Percentiles rank a stretch among this genome's conserved stretches.
Conservation (phyloP, 2,797 vertebrate species). For the Bufotes viridis region DNA sequence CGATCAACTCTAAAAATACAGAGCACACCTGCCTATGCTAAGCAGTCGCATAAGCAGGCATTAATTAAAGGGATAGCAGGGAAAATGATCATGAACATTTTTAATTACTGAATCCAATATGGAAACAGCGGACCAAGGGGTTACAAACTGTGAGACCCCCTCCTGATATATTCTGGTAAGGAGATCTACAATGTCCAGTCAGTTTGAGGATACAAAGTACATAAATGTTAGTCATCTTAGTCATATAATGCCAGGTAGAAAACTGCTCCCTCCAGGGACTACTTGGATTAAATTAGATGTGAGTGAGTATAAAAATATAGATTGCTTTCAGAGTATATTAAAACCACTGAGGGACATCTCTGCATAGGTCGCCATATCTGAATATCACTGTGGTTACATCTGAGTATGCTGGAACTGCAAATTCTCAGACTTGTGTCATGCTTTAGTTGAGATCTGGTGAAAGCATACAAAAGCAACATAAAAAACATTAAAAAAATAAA, state of each 20-base stretch:
- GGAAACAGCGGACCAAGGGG: background rate
- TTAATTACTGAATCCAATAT: background rate
- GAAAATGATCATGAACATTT: background rate
- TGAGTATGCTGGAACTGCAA: background rate
- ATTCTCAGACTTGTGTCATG: background rate
- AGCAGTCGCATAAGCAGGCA: too few species aligned
- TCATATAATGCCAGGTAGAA: constrained; percentile 6
- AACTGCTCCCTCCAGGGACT: constrained; percentile 8
- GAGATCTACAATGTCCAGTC: background rate
- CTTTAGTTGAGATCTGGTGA: background rate
- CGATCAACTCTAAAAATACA: too few species aligned
- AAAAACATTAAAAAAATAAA: too few species aligned
- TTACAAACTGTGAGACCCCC: background rate
- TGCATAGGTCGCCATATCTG: background rate
- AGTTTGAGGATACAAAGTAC: too few species aligned
- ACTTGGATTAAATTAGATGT: background rate
- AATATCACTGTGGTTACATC: background rate
- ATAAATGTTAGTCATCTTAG: background rate
- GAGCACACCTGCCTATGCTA: too few species aligned
- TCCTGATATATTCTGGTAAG: background rate
- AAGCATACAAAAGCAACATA: background rate
- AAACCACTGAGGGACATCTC: constrained; percentile 8
- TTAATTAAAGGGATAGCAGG: background rate
- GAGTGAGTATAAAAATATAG: constrained; percentile 13
- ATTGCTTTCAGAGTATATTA: constrained; percentile 2